Conservation (phyloP, 2,888 invertebrate genomes). For the Calameuta filiformis region DNA sequence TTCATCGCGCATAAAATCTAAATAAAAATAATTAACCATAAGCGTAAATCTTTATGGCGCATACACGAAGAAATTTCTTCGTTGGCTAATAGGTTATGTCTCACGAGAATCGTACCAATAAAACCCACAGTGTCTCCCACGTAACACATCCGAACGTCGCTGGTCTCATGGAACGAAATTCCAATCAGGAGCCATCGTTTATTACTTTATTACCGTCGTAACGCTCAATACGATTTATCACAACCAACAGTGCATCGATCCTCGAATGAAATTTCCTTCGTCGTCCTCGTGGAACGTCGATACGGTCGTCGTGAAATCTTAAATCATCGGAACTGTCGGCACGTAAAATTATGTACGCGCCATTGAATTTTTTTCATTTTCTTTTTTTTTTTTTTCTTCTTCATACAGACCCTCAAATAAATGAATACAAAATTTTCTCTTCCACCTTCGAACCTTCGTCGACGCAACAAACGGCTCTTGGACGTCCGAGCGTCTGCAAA, state of each 20-base stretch:
- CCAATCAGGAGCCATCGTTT: not conserved
- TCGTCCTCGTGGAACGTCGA: not conserved
- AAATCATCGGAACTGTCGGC: not conserved
- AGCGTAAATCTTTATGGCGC: not conserved
- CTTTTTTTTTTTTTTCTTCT: not conserved
- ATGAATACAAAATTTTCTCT: not conserved
- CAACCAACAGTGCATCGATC: not conserved
- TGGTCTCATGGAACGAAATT: not conserved
- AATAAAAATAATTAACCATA: not conserved
- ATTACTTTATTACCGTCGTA: not conserved
- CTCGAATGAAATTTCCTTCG: not conserved
- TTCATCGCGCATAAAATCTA: not conserved
- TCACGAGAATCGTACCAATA: not conserved
- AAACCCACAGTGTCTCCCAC: not conserved
- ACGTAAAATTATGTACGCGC: not conserved
- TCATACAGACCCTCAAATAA: not conserved
- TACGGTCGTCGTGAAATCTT: not conserved
- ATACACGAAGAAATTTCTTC: not conserved
- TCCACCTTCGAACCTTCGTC: not conserved
- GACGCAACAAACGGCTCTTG: not conserved
- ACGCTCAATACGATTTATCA: not conserved
- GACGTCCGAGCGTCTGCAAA: not conserved
- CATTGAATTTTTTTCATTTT: not conserved
- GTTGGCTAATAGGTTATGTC: not conserved
- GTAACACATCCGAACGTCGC: not conserved